phyloP scores from a whole-genome alignment of 2,797 vertebrate species.

The Selene dorsalis region DNA sequence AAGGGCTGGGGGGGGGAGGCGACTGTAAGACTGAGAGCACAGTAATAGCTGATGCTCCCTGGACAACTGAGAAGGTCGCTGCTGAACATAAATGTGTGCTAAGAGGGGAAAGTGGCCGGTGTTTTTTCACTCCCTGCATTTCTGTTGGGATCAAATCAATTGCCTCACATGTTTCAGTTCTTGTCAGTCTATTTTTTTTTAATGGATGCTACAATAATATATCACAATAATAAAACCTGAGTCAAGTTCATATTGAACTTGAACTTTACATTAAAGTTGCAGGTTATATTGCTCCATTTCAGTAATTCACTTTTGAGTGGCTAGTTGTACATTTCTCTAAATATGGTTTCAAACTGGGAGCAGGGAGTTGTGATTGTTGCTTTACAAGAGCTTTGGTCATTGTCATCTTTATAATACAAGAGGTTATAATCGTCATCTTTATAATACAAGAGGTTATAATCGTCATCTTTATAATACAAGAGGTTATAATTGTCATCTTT shows the following conservation, averaged over 20 bases:
- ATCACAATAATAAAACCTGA: neutral
- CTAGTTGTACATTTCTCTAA: neutral
- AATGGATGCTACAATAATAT: neutral
- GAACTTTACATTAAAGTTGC: neutral
- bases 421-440: too few species aligned
- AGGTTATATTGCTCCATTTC: neutral
- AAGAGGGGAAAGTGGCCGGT: slow-evolving; percentile 19
- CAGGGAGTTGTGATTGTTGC: too few species aligned
- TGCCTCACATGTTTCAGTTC: neutral
- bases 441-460: too few species aligned
- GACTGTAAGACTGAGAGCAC: slow-evolving; percentile 54
- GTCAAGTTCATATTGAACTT: too few species aligned
- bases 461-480: too few species aligned
- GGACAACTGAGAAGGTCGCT: slow-evolving; percentile 16
- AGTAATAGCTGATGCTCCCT: slow-evolving; percentile 47
- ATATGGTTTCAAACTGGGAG: too few species aligned
- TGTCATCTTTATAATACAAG: too few species aligned
- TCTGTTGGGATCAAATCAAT: slow-evolving; percentile 28
- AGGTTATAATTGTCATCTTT: too few species aligned
- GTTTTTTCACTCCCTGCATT: slow-evolving; percentile 34
- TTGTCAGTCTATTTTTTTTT: neutral
- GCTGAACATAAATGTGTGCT: slow-evolving; percentile 30
- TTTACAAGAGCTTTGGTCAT: too few species aligned
- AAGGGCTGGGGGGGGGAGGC: slow-evolving; percentile 1
- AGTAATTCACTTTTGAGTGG: neutral